Percentiles rank a stretch among this genome's conserved stretches.
These are phyloP conservation scores for Sinocyclocheilus anophthalmus DNA, from an alignment of 2,113 vertebrate genomes.

Conservation along the genomic window DNA sequence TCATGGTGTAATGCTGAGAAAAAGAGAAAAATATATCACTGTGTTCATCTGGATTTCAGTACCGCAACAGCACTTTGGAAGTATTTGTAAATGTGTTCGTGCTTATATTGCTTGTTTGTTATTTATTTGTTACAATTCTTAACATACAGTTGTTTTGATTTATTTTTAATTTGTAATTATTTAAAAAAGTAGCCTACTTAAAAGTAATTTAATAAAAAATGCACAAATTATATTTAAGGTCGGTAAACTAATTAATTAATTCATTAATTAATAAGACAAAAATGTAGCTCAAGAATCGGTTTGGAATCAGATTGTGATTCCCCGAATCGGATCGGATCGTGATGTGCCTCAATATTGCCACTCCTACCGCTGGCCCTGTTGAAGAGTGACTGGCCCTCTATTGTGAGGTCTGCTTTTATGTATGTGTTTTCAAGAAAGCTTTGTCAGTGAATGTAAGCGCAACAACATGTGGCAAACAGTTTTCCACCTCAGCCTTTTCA, in stretches of 20 bases:
- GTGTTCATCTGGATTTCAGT: no score
- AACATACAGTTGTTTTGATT: no score
- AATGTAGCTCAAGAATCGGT: background rate
- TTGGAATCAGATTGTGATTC: background rate
- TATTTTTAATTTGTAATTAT: no score
- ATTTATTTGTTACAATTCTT: no score
- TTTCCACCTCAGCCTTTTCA: conserved; percentile 28
- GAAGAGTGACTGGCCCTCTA: background rate
- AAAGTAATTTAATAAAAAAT: background rate
- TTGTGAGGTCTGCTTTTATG: conserved; percentile 5
- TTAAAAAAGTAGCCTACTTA: no score
- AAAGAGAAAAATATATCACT: no score
- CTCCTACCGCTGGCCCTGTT: background rate
- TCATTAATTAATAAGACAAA: background rate
- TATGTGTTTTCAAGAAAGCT: conserved; percentile 5
- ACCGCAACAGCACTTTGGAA: no score
- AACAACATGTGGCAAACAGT: background rate
- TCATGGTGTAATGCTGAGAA: no score
- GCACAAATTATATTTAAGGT: background rate
- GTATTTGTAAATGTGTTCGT: no score
- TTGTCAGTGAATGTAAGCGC: background rate
- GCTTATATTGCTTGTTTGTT: no score
- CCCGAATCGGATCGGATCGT: background rate
- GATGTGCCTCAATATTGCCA: background rate
- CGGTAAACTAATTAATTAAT: background rate